These are phyloP conservation scores for Sakesphorus luctuosus DNA, from an alignment of 2,113 vertebrate genomes.

Conservation along the genomic window DNA sequence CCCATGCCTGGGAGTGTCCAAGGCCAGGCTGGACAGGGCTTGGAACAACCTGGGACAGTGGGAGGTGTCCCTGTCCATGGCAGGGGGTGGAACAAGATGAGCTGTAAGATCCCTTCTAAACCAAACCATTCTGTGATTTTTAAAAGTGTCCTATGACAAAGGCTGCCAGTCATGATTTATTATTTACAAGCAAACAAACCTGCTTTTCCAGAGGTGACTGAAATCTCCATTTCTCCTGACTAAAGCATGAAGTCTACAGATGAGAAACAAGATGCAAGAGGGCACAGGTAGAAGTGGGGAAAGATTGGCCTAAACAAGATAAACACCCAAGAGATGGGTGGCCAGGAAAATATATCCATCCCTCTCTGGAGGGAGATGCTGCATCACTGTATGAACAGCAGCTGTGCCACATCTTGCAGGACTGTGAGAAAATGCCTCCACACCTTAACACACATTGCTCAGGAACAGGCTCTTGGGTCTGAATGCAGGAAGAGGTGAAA, in stretches of 20 bases:
- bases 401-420: neutral
- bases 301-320: neutral
- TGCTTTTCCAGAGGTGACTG: neutral
- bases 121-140: neutral
- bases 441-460: neutral
- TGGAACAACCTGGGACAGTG: rapidly evolving
- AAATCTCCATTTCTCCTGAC: neutral
- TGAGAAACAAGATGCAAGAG: neutral
- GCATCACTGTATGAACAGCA: neutral
- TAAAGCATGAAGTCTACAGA: neutral
- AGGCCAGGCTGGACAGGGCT: rapidly evolving
- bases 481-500: neutral
- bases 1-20: neutral
- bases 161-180: neutral
- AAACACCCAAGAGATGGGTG: neutral
- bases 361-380: neutral
- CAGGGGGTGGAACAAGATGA: neutral
- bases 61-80: neutral
- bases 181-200: neutral
- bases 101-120: neutral
- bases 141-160: neutral
- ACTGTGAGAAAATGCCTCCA: neutral
- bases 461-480: neutral
- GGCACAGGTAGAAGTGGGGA: neutral
- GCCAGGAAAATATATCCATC: neutral